These are phyloP conservation scores for Cheumatopsyche charites DNA, from an alignment of 1,140 invertebrate species.

Conservation along the genomic window DNA sequence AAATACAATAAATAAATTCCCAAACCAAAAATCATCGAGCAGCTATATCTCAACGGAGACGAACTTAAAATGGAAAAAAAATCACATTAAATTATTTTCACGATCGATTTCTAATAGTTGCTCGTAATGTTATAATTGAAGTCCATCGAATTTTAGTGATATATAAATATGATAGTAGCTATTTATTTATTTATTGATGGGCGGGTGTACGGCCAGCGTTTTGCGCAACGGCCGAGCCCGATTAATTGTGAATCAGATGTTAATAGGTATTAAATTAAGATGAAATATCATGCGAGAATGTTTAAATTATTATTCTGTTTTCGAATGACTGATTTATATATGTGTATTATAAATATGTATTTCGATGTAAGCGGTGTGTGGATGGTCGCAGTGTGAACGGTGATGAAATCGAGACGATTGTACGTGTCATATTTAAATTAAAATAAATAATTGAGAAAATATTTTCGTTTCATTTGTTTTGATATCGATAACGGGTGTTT, in stretches of 20 bases:
- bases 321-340: slow-evolving; percentile 47
- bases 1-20: neutral
- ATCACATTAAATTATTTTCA: neutral
- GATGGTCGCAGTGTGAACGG: slow-evolving; percentile 31
- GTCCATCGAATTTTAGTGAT: slow-evolving; percentile 43
- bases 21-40: slow-evolving; percentile 13
- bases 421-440: slow-evolving; percentile 23
- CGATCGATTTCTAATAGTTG: neutral
- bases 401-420: slow-evolving; percentile 13
- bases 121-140: no score
- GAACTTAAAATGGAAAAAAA: no score
- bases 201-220: slow-evolving; percentile 20
- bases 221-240: neutral
- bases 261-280: slow-evolving; percentile 3
- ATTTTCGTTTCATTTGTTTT: neutral
- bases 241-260: slow-evolving; percentile 23
- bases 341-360: slow-evolving; percentile 40
- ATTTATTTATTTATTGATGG: slow-evolving; percentile 48
- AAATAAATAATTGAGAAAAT: slow-evolving; percentile 26
- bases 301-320: slow-evolving; percentile 28
- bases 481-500: neutral
- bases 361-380: slow-evolving; percentile 24
- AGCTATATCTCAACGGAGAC: neutral
- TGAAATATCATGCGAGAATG: slow-evolving; percentile 4
- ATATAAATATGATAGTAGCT: no score